Conservation (phyloP, 2,113 vertebrate genomes). For the Saiga tatarica region DNA sequence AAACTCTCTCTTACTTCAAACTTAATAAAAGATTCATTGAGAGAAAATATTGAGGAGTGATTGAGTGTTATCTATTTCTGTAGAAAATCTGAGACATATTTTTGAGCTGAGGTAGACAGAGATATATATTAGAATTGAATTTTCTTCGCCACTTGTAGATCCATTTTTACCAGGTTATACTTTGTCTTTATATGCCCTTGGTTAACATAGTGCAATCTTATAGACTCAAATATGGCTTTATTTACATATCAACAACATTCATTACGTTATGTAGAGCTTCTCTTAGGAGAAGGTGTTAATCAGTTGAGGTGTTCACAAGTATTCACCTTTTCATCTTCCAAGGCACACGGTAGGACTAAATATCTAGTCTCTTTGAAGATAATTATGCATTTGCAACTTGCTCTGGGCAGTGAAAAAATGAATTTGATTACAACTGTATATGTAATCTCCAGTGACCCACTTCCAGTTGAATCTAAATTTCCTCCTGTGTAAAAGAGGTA, state of each 20-base stretch:
- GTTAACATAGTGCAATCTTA: neutral
- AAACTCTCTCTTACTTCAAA: neutral
- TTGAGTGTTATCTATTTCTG: neutral
- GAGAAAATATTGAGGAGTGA: neutral
- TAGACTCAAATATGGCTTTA: neutral
- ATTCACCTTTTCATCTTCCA: neutral
- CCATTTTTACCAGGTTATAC: neutral
- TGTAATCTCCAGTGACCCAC: neutral
- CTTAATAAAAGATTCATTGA: neutral
- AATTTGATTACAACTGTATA: neutral
- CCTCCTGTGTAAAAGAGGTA: neutral
- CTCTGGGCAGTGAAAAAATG: neutral
- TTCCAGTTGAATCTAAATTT: neutral
- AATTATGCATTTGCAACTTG: neutral
- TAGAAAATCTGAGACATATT: conserved; percentile 1
- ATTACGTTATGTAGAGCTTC: neutral
- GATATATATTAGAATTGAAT: neutral
- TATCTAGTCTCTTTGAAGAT: neutral
- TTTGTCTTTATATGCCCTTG: neutral
- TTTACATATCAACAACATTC: neutral
- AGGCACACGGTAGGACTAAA: neutral
- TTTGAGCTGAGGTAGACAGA: neutral
- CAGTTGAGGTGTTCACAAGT: neutral
- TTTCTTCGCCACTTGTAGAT: neutral
- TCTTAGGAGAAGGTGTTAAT: neutral